These are phyloP conservation scores for Enchytraeus crypticus DNA, from an alignment of 2,888 invertebrate species.

Conservation along the genomic window DNA sequence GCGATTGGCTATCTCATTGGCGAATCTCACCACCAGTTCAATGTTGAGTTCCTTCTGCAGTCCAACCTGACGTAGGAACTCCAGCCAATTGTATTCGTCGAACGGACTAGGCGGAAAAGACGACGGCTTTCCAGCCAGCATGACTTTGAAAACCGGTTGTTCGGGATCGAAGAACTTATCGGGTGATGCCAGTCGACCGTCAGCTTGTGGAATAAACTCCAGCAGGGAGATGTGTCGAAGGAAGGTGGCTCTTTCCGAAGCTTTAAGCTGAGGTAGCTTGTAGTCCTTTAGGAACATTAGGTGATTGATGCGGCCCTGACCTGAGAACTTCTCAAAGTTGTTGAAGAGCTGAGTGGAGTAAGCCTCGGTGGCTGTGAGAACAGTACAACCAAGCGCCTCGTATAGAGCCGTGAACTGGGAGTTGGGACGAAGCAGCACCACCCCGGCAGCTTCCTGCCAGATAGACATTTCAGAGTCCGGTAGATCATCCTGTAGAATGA, in stretches of 20 bases:
- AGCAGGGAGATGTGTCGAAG: conserved; percentile 16
- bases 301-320: conserved; percentile 20
- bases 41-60: conserved; percentile 21
- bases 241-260: conserved; percentile 18
- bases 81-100: conserved; percentile 26
- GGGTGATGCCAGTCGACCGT: conserved; percentile 17
- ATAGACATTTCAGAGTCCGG: conserved; percentile 25
- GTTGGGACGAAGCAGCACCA: conserved; percentile 24
- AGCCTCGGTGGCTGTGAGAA: conserved; percentile 21
- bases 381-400: conserved; percentile 19
- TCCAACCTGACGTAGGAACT: conserved; percentile 25
- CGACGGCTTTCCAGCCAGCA: conserved; percentile 14
- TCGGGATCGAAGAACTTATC: conserved; percentile 23
- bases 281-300: conserved; percentile 25
- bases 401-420: conserved; percentile 20
- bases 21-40: conserved; percentile 24
- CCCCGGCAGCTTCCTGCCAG: conserved; percentile 23
- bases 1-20: conserved; percentile 22
- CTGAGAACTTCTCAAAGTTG: conserved; percentile 23
- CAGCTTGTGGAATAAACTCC: conserved; percentile 21
- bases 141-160: conserved; percentile 26
- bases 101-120: conserved; percentile 29
- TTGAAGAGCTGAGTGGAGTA: conserved; percentile 27
- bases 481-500: conserved; percentile 25
- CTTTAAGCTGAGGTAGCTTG: conserved; percentile 22